A percentile compares a stretch with the other conserved stretches of the same genome.
Conservation (phyloP, 2,113 vertebrate species). For the Saguinus imperator region DNA sequence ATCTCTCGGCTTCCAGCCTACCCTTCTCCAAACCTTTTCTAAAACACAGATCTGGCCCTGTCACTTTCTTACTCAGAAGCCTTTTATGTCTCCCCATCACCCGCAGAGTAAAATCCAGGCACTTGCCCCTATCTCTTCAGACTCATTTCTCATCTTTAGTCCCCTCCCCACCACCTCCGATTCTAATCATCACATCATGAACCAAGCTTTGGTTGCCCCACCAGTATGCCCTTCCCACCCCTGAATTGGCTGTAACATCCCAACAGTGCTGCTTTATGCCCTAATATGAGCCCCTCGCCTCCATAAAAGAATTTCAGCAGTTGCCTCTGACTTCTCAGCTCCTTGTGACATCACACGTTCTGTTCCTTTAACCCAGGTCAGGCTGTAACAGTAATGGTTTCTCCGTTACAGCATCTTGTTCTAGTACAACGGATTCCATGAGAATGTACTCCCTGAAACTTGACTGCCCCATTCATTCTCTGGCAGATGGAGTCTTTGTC, state of each 20-base stretch:
- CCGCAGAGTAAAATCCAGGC: slow-evolving; percentile 19
- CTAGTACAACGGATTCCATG: neutral
- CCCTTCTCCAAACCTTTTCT: slow-evolving; percentile 31
- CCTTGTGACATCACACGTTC: neutral
- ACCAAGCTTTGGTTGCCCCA: neutral
- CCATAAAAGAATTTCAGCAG: neutral
- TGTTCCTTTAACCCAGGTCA: neutral
- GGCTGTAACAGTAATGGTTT: neutral
- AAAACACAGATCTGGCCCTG: neutral
- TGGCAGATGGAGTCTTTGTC: neutral
- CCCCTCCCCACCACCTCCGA: neutral
- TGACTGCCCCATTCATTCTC: neutral
- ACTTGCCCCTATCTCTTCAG: neutral
- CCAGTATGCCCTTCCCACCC: neutral
- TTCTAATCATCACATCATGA: neutral
- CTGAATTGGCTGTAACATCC: neutral
- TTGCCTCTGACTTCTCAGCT: neutral
- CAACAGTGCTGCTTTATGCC: neutral
- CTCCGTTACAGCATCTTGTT: neutral
- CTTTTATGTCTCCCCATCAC: neutral
- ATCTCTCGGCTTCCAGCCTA: neutral
- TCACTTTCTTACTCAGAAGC: slow-evolving; percentile 37
- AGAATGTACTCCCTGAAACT: neutral
- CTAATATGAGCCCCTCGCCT: neutral
- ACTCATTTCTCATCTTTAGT: neutral